Evolutionary conservation across 2,888 invertebrate genomes (phyloP).

Genomic region (Oscheius sp.): DNA sequence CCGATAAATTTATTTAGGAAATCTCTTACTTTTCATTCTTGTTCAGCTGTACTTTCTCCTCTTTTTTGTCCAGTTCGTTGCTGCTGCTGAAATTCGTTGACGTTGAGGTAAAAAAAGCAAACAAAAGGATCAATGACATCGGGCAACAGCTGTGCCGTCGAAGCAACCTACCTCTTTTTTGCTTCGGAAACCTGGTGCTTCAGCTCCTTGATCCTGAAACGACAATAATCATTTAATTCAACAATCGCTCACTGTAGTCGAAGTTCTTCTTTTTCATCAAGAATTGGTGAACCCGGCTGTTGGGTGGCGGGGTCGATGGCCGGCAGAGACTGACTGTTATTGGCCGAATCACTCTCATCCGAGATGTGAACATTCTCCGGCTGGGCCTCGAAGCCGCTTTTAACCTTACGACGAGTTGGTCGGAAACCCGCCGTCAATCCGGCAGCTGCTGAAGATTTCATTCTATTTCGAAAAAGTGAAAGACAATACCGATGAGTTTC

Average conservation of each 20-base stretch:
- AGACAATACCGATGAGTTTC: conserved; percentile 51
- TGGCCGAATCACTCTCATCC: conserved; percentile 44
- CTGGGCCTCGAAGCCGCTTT: conserved; percentile 59
- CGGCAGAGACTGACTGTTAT: background rate
- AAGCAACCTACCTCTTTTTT: conserved; percentile 29
- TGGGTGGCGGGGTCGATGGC: conserved; percentile 2
- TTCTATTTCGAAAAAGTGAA: background rate
- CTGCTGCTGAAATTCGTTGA: conserved; percentile 11
- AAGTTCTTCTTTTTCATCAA: conserved; percentile 24
- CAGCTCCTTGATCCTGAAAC: conserved; percentile 29
- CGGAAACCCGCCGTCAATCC: conserved; percentile 39
- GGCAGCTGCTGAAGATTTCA: conserved; percentile 47
- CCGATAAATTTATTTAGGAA: background rate
- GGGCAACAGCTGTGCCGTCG: background rate
- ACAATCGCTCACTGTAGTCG: conserved; percentile 25
- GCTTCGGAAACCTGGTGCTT: conserved; percentile 25
- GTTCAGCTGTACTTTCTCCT: conserved; percentile 4
- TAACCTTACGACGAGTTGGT: conserved; percentile 29
- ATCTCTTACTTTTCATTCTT: background rate
- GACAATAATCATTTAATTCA: background rate
- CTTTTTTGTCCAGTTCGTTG: conserved; percentile 23
- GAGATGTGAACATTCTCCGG: conserved; percentile 56
- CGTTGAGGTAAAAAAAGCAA: background rate
- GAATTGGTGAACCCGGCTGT: conserved; percentile 1
- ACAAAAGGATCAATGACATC: conserved; percentile 2